A percentile compares a stretch with the other conserved stretches of the same genome.
These are phyloP conservation scores for Drosophila azteca DNA, from an alignment of 1,140 invertebrate species.

Conservation along the genomic window DNA sequence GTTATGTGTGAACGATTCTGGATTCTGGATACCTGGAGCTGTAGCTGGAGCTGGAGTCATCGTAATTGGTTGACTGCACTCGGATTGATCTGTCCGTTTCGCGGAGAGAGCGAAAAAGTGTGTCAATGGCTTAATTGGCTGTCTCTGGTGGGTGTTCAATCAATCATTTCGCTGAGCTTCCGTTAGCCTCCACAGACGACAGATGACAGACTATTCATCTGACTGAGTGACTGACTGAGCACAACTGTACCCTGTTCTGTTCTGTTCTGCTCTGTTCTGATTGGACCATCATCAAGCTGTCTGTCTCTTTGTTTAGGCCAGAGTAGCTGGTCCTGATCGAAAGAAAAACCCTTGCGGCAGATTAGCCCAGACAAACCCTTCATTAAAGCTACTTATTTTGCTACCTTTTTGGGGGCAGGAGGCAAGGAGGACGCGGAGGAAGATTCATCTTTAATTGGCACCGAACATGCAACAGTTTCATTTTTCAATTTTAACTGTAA, in stretches of 20 bases:
- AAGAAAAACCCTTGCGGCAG: conserved; percentile 35
- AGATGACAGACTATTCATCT: conserved; percentile 12
- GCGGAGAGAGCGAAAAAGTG: conserved; percentile 45
- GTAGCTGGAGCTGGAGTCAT: conserved; percentile 11
- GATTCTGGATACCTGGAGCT: no score
- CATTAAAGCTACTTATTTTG: conserved; percentile 75
- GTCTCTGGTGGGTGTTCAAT: conserved; percentile 51
- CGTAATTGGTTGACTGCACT: conserved; percentile 47
- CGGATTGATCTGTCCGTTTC: conserved; percentile 14
- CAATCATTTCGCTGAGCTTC: conserved; percentile 56
- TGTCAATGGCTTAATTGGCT: conserved; percentile 74
- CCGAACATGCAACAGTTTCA: conserved; percentile 76
- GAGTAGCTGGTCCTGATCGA: conserved; percentile 17
- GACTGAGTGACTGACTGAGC: conserved; percentile 18
- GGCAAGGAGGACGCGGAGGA: neutral
- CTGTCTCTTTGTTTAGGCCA: conserved; percentile 45
- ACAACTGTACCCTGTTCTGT: conserved; percentile 17
- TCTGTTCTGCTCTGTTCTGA: no score
- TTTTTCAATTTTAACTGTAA: conserved; percentile 81
- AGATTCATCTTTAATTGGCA: conserved; percentile 68
- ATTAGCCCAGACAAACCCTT: conserved; percentile 56
- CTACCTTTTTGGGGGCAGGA: conserved; percentile 43
- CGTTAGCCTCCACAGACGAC: conserved; percentile 14
- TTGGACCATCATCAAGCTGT: conserved; percentile 38
- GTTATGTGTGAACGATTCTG: conserved; percentile 68